A percentile compares a stretch with the other conserved stretches of the same genome.
These are phyloP conservation scores for Andrena camellia DNA, from an alignment of 2,888 invertebrate genomes.

Conservation along the genomic window DNA sequence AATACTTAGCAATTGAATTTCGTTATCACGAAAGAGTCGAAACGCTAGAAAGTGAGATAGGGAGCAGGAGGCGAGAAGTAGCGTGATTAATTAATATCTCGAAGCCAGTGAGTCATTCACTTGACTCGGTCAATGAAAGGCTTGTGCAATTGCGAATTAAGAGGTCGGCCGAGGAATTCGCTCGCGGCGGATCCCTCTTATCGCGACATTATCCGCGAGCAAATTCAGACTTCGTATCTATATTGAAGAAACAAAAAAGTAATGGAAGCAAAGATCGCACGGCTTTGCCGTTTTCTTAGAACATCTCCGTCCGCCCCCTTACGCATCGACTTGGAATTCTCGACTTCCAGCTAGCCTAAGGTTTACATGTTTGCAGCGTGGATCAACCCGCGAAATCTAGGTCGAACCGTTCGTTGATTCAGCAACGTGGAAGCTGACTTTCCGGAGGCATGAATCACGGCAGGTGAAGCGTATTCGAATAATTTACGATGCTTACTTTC, in stretches of 20 bases:
- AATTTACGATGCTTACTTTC: slow-evolving; percentile 42
- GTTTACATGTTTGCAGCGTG: slow-evolving; percentile 23
- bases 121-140: slow-evolving; percentile 79
- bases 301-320: not conserved
- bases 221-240: slow-evolving; percentile 6
- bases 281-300: not conserved
- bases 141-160: slow-evolving; percentile 76
- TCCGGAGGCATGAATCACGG: slow-evolving; percentile 42
- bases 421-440: slow-evolving; percentile 20
- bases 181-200: slow-evolving; percentile 31
- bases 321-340: not conserved
- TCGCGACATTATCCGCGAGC: slow-evolving; percentile 7
- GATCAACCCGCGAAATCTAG: slow-evolving; percentile 39
- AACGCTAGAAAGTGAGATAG: slow-evolving; percentile 25
- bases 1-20: not conserved
- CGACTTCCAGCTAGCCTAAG: not conserved
- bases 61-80: slow-evolving; percentile 53
- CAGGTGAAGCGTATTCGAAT: slow-evolving; percentile 47
- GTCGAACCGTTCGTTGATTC: slow-evolving; percentile 5
- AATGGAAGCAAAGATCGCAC: not conserved
- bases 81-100: slow-evolving; percentile 75
- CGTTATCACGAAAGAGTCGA: not conserved
- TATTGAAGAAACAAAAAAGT: not conserved
- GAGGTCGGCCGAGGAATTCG: slow-evolving; percentile 50
- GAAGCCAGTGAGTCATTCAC: slow-evolving; percentile 78